Evolutionary conservation across 2,888 invertebrate genomes (phyloP), one percentile per base, ranked within the genome.

Genomic region (Lucinisca nassula): DNA sequence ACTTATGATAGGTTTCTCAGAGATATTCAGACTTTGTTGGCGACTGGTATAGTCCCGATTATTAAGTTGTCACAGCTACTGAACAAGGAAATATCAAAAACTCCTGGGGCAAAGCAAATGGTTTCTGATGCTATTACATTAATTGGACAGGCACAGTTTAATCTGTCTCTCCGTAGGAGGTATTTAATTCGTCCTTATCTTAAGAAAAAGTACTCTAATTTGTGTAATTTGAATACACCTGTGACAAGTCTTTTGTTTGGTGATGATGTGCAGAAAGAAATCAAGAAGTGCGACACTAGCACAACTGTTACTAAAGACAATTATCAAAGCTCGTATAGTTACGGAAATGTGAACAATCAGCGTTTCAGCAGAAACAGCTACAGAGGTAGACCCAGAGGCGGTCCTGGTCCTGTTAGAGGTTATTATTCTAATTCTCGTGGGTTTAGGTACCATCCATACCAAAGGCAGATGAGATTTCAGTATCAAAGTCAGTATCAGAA

Each of bases 241-340:
- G 49, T 75, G 45, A 49, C 75, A 49, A 24, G 27, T 12, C n/a
- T n/a, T n/a, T n/a, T n/a, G n/a, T 75, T 75, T 75, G 75, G 75
- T 3, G 75, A 75, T 75, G 75, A 75, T 17, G 30, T 75, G 6
- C n/a, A 17, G 12, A 75, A 49, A 45, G 75, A 75, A 45, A 40
- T 75, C 4, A 75, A 75, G 24, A 75, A 75, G 10, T 75, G 75
- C 30, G 75, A 75, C 21, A 45, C 75, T 4, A 45, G 45, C 24
- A 30, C 49, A 17, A n/a, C 30, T n/a, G 75, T 75, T 21, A 35
- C 27, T 12, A 72, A 37, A 37, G 40, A 37, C 2, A 8, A n/a
- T n/a, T n/a, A n/a, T n/a, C n/a, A n/a, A n/a, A n/a, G n/a, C n/a
- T n/a, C n/a, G n/a, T n/a, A n/a, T n/a, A n/a, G n/a, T n/a, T n/a